Base-by-base conservation (phyloP, 2,113 vertebrate species). In the Panurus biarmicus region DNA sequence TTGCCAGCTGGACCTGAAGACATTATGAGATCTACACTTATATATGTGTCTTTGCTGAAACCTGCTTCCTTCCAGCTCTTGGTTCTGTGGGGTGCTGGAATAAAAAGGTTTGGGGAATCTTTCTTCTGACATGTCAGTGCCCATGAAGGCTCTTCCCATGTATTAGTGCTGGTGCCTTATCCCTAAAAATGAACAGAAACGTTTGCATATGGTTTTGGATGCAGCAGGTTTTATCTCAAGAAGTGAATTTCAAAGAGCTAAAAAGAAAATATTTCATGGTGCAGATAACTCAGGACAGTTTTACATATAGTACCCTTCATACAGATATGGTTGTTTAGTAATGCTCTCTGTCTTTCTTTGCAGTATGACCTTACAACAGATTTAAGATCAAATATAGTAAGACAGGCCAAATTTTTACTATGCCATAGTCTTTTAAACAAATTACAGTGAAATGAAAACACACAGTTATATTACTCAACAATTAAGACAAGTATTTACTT, bases 211-310 rank as follows among this genome's bases (percentile, higher is more conserved):
- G 28, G 8, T 67, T 93, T 84, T 66, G 58, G 51, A 85, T 84
- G 58, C 47, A 64, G 58, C 51, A 60, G 4, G 14, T 84, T 81
- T 88, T 94, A 88, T 53, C 26, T 86, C 79, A 73, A 94, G 24
- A 82, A 54, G 18, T 53, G 38, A 80, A 90, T 91, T 89, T 89
- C 36, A 90, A 36, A 83, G 65, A 87, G 28, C 76, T 40, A 57
- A 86, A 81, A 87, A 80, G 47, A 56, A 92, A 90, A 35, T 56
- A n/a, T 51, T 91, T 85, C 23, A 57, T 84, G 65, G 56, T 93
- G 69, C 77, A 79, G 54, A 87, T 89, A 73, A 95, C 88, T 96
- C 91, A 95, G 95, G 91, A 94, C 51, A 29, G 54, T 87, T 93
- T 77, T 70, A 57, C 31, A 22, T 50, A 33, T 8, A 48, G 40